These are phyloP conservation scores for Coptodon bakossiorum DNA, from an alignment of 2,113 vertebrate genomes.

Conservation along the genomic window DNA sequence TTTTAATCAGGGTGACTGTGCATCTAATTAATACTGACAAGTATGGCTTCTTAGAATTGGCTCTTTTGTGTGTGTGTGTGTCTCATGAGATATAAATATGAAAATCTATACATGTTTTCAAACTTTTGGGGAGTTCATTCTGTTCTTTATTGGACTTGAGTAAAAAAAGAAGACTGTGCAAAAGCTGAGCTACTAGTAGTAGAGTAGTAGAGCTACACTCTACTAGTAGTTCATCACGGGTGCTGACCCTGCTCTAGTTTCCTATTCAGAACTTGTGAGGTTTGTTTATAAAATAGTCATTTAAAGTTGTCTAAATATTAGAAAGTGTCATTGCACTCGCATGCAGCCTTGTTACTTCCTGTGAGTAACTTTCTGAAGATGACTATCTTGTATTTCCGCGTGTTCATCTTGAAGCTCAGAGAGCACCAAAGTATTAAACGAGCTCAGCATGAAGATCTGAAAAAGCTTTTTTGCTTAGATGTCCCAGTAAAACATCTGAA, in stretches of 20 bases:
- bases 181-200: neutral
- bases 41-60: neutral
- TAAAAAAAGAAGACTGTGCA: neutral
- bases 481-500: neutral
- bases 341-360: neutral
- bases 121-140: neutral
- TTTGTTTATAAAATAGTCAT: neutral
- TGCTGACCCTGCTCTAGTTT: neutral
- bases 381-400: neutral
- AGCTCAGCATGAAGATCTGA: neutral
- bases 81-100: neutral
- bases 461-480: neutral
- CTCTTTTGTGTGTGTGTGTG: fast-evolving
- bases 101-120: neutral
- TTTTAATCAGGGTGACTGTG: neutral
- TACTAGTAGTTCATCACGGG: neutral
- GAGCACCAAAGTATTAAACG: neutral
- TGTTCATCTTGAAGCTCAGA: fast-evolving
- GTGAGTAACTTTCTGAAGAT: neutral
- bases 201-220: neutral
- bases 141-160: neutral
- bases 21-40: neutral
- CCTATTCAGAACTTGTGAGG: neutral
- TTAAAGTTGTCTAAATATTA: neutral
- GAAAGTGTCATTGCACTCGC: neutral